Evolutionary conservation across 2,113 vertebrate species (phyloP).

Genomic region (Anolis carolinensis): DNA sequence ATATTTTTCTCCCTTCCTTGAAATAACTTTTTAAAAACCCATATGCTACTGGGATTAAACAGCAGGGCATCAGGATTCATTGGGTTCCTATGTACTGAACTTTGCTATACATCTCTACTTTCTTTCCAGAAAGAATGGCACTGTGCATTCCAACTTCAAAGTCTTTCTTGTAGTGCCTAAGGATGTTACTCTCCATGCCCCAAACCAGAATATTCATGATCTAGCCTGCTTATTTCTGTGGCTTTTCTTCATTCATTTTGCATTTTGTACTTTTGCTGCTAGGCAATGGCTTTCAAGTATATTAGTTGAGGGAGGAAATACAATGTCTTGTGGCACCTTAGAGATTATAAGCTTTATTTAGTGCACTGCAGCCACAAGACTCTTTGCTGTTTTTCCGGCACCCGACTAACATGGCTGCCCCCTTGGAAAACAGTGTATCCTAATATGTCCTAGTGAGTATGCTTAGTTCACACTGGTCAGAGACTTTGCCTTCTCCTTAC

Average conservation of each 20-base stretch:
- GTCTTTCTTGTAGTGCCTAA: background rate
- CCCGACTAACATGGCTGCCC: too few species aligned
- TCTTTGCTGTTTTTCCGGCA: too few species aligned
- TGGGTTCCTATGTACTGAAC: background rate
- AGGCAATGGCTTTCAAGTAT: background rate
- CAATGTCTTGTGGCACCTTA: too few species aligned
- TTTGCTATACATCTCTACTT: background rate
- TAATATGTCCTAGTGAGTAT: background rate
- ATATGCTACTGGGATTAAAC: background rate
- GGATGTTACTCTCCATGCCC: background rate
- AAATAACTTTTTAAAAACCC: background rate
- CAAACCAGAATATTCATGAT: rapidly evolving
- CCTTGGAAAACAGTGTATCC: too few species aligned
- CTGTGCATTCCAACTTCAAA: background rate
- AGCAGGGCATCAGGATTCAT: background rate
- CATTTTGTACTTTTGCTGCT: background rate
- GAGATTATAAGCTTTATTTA: too few species aligned
- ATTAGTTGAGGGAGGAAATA: background rate
- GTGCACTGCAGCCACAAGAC: too few species aligned
- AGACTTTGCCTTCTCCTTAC: background rate
- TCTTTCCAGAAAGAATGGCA: background rate
- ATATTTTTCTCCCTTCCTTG: background rate
- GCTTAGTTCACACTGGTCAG: background rate
- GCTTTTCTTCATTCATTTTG: background rate
- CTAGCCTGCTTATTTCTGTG: background rate